phyloP scores from a whole-genome alignment of 2,113 vertebrate genomes.

The Tor tambroides region DNA sequence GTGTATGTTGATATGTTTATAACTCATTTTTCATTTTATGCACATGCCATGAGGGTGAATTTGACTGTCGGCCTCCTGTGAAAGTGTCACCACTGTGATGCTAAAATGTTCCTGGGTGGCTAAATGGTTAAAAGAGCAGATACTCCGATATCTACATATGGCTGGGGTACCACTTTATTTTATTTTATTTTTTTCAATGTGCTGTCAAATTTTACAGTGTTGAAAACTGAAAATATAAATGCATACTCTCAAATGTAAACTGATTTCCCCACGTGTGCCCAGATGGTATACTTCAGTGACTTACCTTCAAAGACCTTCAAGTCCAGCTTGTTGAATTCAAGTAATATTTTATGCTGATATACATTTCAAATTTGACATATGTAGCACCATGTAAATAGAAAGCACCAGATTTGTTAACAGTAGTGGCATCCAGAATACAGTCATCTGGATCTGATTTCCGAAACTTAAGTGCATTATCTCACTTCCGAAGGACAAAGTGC shows the following conservation, averaged over 20 bases:
- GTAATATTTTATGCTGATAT: background rate
- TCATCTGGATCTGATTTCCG: background rate
- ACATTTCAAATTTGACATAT: background rate
- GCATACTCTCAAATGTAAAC: background rate
- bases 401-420: background rate
- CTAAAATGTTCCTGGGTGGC: background rate
- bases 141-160: too few species aligned
- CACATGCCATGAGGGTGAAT: background rate
- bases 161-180: too few species aligned
- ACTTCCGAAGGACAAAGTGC: background rate
- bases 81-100: background rate
- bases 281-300: background rate
- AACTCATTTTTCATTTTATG: background rate
- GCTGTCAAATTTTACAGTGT: background rate
- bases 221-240: background rate
- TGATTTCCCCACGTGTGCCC: background rate
- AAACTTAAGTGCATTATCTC: background rate
- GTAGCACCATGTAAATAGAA: constrained; percentile 2
- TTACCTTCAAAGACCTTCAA: background rate
- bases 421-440: background rate
- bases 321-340: constrained; percentile 19
- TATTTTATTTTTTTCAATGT: too few species aligned
- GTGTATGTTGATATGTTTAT: background rate
- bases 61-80: background rate
- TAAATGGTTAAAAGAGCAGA: background rate